Percentiles rank a stretch among this genome's conserved stretches.
Evolutionary conservation across 2,888 invertebrate species (phyloP).

Genomic region (Panzeria rudis): DNA sequence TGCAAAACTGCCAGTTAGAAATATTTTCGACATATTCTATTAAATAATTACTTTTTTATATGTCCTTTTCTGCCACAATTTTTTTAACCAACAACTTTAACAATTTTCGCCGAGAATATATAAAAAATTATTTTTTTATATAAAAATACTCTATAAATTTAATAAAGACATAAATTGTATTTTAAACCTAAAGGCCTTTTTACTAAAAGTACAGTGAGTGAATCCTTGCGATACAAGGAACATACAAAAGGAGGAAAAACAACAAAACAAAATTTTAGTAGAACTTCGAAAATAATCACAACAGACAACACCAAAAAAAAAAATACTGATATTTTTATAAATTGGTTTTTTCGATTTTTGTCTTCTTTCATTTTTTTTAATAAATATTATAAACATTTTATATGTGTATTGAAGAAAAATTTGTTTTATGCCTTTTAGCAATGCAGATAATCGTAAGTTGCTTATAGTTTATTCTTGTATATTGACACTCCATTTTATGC

Average conservation of each 20-base stretch:
- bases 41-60: no score
- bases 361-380: conserved; percentile 11
- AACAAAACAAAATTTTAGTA: conserved; percentile 3
- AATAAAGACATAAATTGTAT: conserved; percentile 49
- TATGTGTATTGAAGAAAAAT: conserved; percentile 19
- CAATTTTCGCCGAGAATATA: neutral
- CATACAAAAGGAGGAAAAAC: neutral
- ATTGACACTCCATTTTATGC: conserved; percentile 64
- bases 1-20: no score
- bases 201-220: neutral
- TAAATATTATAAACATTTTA: conserved; percentile 45
- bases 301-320: neutral
- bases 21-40: no score
- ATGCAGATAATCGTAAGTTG: conserved; percentile 66
- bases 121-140: neutral
- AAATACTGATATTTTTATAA: conserved; percentile 22
- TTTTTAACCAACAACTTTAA: no score
- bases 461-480: conserved; percentile 63
- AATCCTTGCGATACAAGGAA: neutral
- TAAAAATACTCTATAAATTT: conserved; percentile 42
- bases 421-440: conserved; percentile 51
- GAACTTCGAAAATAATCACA: conserved; percentile 20
- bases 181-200: conserved; percentile 36
- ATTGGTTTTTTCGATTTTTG: conserved; percentile 18
- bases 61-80: no score